Evolutionary conservation across 2,797 vertebrate genomes (phyloP).

Genomic region (Neosalanx taihuensis): DNA sequence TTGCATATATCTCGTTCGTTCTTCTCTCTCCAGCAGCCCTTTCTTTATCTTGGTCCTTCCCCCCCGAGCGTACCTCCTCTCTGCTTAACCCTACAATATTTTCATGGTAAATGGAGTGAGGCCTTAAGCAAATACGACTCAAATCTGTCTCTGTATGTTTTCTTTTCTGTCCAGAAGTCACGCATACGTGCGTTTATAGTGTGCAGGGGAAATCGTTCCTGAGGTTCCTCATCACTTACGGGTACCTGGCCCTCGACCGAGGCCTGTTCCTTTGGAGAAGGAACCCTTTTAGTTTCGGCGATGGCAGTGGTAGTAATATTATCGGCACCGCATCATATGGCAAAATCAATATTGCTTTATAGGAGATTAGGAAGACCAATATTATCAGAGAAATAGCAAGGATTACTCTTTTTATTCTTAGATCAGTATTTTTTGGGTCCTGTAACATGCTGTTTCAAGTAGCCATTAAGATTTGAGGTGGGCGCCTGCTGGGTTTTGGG

Average conservation of each 20-base stretch:
- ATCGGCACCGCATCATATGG: background rate
- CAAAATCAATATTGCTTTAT: conserved; percentile 1
- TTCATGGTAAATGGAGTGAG: conserved; percentile 62
- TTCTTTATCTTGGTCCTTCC: conserved; percentile 21
- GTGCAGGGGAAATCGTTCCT: conserved; percentile 61
- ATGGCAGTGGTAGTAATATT: too few relatives aligned
- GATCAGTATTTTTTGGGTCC: background rate
- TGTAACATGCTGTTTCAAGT: background rate
- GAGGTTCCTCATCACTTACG: conserved; percentile 51
- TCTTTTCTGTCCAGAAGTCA: conserved; percentile 60
- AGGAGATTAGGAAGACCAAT: background rate
- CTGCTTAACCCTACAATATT: conserved; percentile 46
- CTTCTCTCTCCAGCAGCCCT: conserved; percentile 8
- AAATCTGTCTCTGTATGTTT: conserved; percentile 65
- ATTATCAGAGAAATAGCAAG: background rate
- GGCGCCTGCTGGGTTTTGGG: background rate
- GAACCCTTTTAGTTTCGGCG: background rate
- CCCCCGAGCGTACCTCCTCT: conserved; percentile 24
- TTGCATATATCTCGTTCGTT: too few relatives aligned
- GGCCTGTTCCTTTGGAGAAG: background rate
- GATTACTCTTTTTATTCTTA: too few relatives aligned
- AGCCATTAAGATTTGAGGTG: background rate
- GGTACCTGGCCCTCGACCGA: background rate
- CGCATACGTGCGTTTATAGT: conserved; percentile 53
- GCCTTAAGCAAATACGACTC: conserved; percentile 56